Evolutionary conservation across 2,888 invertebrate genomes (phyloP).

Genomic region (Clitarchus hookeri): DNA sequence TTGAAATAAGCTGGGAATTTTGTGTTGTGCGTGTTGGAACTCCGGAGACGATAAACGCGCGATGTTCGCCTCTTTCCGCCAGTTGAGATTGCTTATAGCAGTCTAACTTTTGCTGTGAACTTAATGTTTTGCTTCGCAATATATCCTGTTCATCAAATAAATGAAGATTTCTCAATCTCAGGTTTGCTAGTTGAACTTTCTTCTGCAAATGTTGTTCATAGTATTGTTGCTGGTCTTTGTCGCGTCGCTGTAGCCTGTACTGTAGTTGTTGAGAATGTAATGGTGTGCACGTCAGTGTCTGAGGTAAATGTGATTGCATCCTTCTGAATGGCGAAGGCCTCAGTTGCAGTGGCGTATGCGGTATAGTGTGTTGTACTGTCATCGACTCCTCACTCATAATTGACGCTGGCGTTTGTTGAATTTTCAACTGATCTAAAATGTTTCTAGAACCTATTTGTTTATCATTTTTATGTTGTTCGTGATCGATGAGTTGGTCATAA

Average conservation of each 20-base stretch:
- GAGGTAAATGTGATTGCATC: neutral
- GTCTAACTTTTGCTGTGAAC: slow-evolving; percentile 19
- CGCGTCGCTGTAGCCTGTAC: slow-evolving; percentile 4
- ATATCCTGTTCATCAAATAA: slow-evolving; percentile 15
- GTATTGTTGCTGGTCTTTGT: neutral
- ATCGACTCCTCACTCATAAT: neutral
- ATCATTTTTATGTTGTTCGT: neutral
- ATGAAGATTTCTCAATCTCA: neutral
- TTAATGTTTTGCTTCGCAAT: slow-evolving; percentile 4
- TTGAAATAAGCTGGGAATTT: neutral
- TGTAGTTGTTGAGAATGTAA: neutral
- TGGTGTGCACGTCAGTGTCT: neutral
- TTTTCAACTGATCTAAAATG: neutral
- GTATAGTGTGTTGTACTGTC: slow-evolving; percentile 1
- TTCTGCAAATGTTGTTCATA: slow-evolving; percentile 21
- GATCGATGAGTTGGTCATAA: neutral
- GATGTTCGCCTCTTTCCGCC: neutral
- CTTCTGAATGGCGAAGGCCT: neutral
- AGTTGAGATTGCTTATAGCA: neutral
- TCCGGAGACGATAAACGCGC: neutral
- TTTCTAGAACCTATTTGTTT: neutral
- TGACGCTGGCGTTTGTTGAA: neutral
- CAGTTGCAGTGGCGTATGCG: neutral
- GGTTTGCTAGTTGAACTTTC: neutral
- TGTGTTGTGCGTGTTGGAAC: neutral